Base-by-base conservation (phyloP, 2,113 vertebrate species). In the Pteropus alecto region DNA sequence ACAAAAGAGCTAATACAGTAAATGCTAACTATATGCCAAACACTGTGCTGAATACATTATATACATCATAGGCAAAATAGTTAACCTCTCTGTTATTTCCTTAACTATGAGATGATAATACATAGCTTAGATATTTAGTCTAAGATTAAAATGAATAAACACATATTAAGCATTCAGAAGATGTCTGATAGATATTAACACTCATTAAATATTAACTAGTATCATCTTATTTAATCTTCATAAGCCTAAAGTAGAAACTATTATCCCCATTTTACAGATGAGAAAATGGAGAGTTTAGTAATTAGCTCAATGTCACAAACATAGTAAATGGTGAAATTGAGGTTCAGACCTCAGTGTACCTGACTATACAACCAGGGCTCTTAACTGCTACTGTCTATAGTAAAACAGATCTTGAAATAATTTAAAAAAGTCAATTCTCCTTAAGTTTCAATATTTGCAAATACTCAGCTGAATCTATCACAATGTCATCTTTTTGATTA, bases 141-240 rank as follows among this genome's bases (percentile, higher is more conserved):
- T 87, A 95, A 92, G 14, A 83, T 81, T 92, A 95, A 96, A 95
- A 93, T 68, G 22, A 94, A 85, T 67, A 90, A 73, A 96, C 8
- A 82, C 13, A 92, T 60, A 60, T 54, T 82, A 83, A 96, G 67
- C 58, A 90, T 84, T 90, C 73, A 74, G 35, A 90, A 88, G n/a
- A 95, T 11, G 2, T 51, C 18, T 82, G 43, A 8, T n/a, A 92
- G 18, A 65, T 26, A 85, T 24, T 56, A 95, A 95, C 4, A 92
- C 1, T 85, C n/a, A 87, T 60, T 87, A 94, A 90, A 43, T 68
- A 78, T 33, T 85, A 93, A 26, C 56, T 95, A 67, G 43, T 85
- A 93, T n/a, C 60, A 81, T 92, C 18, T 79, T 46, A 65, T 78
- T 94, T 73, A 94, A 87, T n/a, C 48, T 82, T 76, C 60, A 60